A percentile compares a stretch with the other conserved stretches of the same genome.
These are phyloP conservation scores for Galerucella nymphaeae DNA, from an alignment of 2,888 invertebrate species.

Conservation along the genomic window DNA sequence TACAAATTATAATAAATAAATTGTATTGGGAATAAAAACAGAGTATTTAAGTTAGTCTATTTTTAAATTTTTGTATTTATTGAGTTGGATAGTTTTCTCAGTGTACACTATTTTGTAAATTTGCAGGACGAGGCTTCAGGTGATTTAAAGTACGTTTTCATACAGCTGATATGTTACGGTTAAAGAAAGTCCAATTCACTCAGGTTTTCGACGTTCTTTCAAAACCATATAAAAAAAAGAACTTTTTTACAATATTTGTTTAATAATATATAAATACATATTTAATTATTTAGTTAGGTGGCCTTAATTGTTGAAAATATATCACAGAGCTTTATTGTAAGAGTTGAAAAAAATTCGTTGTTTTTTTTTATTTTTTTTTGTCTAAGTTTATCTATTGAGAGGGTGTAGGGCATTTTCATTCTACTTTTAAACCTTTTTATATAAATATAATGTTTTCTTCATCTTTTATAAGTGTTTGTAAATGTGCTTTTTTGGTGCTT, in stretches of 20 bases:
- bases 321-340: conserved; percentile 46
- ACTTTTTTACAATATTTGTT: conserved; percentile 23
- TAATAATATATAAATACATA: conserved; percentile 30
- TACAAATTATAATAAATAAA: conserved; percentile 14
- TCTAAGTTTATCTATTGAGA: conserved; percentile 42
- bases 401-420: conserved; percentile 53
- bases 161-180: conserved; percentile 66
- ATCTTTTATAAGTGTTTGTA: conserved; percentile 55
- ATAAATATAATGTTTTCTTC: conserved; percentile 42
- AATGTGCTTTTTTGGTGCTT: conserved; percentile 58
- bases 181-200: conserved; percentile 48
- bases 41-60: conserved; percentile 3
- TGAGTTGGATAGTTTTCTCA: conserved; percentile 13
- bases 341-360: conserved; percentile 42
- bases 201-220: conserved; percentile 39
- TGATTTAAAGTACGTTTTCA: conserved; percentile 74
- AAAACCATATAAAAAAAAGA: conserved; percentile 20
- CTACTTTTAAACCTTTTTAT: conserved; percentile 47
- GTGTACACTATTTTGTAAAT: conserved; percentile 56
- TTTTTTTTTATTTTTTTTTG: conserved; percentile 43
- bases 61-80: background rate
- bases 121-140: conserved; percentile 78
- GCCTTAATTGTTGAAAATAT: conserved; percentile 53
- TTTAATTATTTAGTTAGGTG: conserved; percentile 52
- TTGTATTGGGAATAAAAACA: background rate